These are phyloP conservation scores for Noctua fimbriata DNA, from an alignment of 2,888 invertebrate species.

Conservation along the genomic window DNA sequence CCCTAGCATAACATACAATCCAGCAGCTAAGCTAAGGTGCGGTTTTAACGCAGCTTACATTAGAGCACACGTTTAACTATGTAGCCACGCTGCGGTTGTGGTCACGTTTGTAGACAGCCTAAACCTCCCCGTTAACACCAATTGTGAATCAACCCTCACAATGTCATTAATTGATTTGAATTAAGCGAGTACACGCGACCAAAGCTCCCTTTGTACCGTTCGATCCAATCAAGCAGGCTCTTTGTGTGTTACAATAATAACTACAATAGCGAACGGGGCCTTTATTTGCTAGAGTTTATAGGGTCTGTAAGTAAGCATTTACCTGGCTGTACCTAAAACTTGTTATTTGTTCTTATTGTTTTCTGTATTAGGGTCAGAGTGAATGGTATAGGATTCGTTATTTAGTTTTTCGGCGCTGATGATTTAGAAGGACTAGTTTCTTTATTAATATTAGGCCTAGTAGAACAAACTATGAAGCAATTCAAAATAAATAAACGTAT, in stretches of 20 bases:
- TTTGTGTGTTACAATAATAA: slow-evolving; percentile 55
- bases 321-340: slow-evolving; percentile 40
- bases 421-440: not conserved
- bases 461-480: not conserved
- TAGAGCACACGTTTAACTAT: slow-evolving; percentile 18
- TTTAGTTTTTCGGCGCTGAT: not conserved
- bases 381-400: slow-evolving; percentile 7
- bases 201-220: slow-evolving; percentile 49
- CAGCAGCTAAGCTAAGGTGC: not conserved
- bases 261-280: slow-evolving; percentile 45
- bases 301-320: slow-evolving; percentile 20
- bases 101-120: slow-evolving; percentile 29
- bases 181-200: slow-evolving; percentile 48
- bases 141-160: slow-evolving; percentile 49
- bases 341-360: slow-evolving; percentile 44
- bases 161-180: slow-evolving; percentile 58
- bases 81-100: slow-evolving; percentile 27
- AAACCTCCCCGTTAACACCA: slow-evolving; percentile 22
- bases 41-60: slow-evolving; percentile 4
- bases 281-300: slow-evolving; percentile 48
- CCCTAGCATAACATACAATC: not conserved
- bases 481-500: not conserved
- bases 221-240: slow-evolving; percentile 56
- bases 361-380: slow-evolving; percentile 24
- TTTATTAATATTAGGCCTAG: not conserved